Evolutionary conservation across 1,140 invertebrate genomes (phyloP), one percentile per base, ranked within the genome.

Genomic region (Drosophila pachea): DNA sequence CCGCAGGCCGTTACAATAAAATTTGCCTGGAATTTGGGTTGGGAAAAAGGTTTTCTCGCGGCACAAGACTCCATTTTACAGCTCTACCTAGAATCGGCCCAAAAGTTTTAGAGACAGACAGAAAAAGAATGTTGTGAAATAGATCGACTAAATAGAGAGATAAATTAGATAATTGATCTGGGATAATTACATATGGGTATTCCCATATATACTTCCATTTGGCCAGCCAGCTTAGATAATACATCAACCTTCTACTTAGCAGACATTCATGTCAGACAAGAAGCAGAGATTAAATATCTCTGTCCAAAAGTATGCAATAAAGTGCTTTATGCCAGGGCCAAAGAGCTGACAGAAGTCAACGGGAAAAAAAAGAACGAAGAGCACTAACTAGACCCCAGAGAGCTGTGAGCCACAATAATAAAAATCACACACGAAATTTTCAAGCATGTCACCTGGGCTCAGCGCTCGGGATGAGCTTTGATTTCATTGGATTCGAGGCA

Each of bases 351-450:
- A 52, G 38, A 49, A 66, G 50, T 60, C 32, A 4, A 42, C 52
- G n/a, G 16, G 52, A 61, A 68, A 73, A 58, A 3, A 22, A 22
- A 22, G 22, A 22, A 22, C 22, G 22, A 22, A 36, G 53, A 61
- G 54, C 58, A 12, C 71, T 78, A 78, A 78, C 76, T 74, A 78
- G 76, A 75, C 76, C 72, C 76, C 45, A 47, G 76, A 62, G 76
- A 64, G 55, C 67, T 74, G 62, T 52, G 40, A 2, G 16, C 32
- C 68, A 78, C 68, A 78, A 78, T 78, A 74, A 22, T 22, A 22
- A 22, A 78, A 78, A 78, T 78, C 76, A 78, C 67, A 78, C 40
- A 67, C 40, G 45, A 69, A 73, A 48, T 74, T 54, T 72, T 59
- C 38, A n/a, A 22, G 22, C 45, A 67, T 74, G 71, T 67, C 56